Conservation (phyloP, 2,113 vertebrate genomes). For the Antigone vipio region DNA sequence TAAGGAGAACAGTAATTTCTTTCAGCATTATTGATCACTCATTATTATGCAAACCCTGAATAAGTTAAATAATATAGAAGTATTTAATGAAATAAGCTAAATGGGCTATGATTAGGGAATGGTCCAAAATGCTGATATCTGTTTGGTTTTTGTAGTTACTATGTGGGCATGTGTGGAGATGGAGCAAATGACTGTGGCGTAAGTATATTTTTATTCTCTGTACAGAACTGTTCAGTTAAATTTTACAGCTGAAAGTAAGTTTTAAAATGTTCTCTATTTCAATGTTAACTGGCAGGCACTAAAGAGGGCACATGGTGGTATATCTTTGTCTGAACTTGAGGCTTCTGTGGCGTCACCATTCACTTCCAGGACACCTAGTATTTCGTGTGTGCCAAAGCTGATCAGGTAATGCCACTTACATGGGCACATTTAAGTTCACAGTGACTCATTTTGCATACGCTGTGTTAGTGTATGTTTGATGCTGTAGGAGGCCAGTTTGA, state of each 20-base stretch:
- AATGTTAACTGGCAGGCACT: slow-evolving; percentile 79
- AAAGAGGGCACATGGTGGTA: slow-evolving; percentile 93
- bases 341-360: slow-evolving; percentile 97
- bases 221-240: neutral
- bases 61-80: neutral
- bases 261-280: neutral
- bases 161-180: slow-evolving; percentile 97
- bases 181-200: slow-evolving; percentile 98
- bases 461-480: neutral
- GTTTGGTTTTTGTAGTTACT: slow-evolving; percentile 83
- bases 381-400: slow-evolving; percentile 95
- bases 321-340: slow-evolving; percentile 96
- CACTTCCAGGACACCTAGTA: slow-evolving; percentile 93
- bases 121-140: neutral
- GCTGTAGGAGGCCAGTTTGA: neutral
- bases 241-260: neutral
- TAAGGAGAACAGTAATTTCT: neutral
- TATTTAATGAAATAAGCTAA: neutral
- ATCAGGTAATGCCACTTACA: slow-evolving; percentile 83
- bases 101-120: neutral
- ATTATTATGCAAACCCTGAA: neutral
- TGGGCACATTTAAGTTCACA: too few relatives aligned
- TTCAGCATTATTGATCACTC: neutral
- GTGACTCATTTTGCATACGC: neutral
- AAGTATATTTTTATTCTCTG: slow-evolving; percentile 66